phyloP scores from a whole-genome alignment of 2,888 invertebrate species.

The Ophion costatus region DNA sequence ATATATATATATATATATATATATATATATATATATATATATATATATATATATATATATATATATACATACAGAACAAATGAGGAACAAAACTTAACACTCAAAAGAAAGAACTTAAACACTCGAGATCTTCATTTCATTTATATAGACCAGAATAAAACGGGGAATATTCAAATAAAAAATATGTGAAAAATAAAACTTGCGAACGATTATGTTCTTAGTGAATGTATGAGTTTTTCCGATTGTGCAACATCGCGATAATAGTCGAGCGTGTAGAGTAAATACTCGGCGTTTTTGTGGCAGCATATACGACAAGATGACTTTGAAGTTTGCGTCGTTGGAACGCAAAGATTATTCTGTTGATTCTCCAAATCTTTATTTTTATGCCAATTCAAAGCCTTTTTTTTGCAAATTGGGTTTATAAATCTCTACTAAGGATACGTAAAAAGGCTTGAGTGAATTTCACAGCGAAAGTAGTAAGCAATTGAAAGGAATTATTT shows the following conservation, averaged over 20 bases:
- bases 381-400: too few relatives aligned
- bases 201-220: not conserved
- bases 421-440: too few relatives aligned
- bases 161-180: slow-evolving; percentile 54
- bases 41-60: slow-evolving; percentile 47
- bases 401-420: too few relatives aligned
- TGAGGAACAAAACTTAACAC: slow-evolving; percentile 4
- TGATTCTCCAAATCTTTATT: too few relatives aligned
- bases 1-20: slow-evolving; percentile 29
- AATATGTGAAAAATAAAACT: not conserved
- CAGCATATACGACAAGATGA: not conserved
- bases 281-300: slow-evolving; percentile 5
- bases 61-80: slow-evolving; percentile 30
- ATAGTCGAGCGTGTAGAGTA: too few relatives aligned
- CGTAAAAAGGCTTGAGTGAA: too few relatives aligned
- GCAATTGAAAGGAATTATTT: too few relatives aligned
- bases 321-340: too few relatives aligned
- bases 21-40: slow-evolving; percentile 40
- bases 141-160: slow-evolving; percentile 62
- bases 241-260: too few relatives aligned
- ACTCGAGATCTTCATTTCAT: slow-evolving; percentile 55
- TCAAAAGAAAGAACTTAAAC: slow-evolving; percentile 26
- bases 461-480: too few relatives aligned
- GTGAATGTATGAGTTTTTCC: too few relatives aligned
- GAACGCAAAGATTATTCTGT: too few relatives aligned